phyloP scores from a whole-genome alignment of 2,888 invertebrate genomes.

The Salpingus planirostris region DNA sequence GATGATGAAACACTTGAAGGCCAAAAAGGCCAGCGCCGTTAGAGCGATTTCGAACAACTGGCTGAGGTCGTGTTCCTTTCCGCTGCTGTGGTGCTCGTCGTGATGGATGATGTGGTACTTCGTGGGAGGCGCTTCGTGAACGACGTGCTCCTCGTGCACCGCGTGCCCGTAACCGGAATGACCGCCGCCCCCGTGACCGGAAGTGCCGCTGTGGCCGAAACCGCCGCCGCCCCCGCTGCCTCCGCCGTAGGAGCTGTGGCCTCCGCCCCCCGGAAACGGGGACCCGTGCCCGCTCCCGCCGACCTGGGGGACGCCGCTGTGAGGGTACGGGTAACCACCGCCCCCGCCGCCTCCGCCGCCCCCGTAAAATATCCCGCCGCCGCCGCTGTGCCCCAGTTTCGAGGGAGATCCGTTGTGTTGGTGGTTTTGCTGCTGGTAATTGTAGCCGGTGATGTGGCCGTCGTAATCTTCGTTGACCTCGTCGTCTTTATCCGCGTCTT shows the following conservation, averaged over 20 bases:
- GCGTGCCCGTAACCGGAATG: slow-evolving; percentile 26
- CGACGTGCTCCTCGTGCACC: slow-evolving; percentile 18
- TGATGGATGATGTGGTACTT: slow-evolving; percentile 31
- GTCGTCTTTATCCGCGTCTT: slow-evolving; percentile 37
- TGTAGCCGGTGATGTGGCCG: slow-evolving; percentile 50
- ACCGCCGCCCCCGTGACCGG: slow-evolving; percentile 2
- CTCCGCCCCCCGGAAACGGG: not conserved
- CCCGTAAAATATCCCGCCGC: slow-evolving; percentile 5
- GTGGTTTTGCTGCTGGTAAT: slow-evolving; percentile 17
- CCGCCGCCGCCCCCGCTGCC: not conserved
- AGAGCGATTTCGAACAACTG: slow-evolving; percentile 73
- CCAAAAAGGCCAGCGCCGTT: slow-evolving; percentile 71
- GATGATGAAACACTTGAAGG: slow-evolving; percentile 71
- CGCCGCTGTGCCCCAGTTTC: slow-evolving; percentile 25
- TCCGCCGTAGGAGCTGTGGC: slow-evolving; percentile 6
- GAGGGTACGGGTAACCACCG: slow-evolving; percentile 9
- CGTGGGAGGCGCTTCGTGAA: slow-evolving; percentile 26
- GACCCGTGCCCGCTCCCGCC: slow-evolving; percentile 14
- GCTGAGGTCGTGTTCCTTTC: slow-evolving; percentile 55
- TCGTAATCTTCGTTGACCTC: slow-evolving; percentile 49
- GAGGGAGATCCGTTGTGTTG: slow-evolving; percentile 13
- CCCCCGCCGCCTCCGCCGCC: slow-evolving; percentile 12
- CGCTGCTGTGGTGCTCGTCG: slow-evolving; percentile 21
- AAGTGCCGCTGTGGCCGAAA: slow-evolving; percentile 8
- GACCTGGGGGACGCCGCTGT: slow-evolving; percentile 15